phyloP scores from a whole-genome alignment of 2,797 vertebrate species.

The Xenopus petersii region DNA sequence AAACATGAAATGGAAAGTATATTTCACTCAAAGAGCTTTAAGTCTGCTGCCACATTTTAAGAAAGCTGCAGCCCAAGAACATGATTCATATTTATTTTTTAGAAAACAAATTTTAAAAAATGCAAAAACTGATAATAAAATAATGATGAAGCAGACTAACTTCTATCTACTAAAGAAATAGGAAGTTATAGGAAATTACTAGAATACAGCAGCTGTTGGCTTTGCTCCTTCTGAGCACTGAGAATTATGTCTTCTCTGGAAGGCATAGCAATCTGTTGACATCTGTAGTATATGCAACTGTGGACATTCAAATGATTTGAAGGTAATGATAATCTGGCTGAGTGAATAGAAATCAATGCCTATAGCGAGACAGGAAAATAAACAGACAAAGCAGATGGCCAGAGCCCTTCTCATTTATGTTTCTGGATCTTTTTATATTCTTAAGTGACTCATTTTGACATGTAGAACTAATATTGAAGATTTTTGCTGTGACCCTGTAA shows the following conservation, averaged over 20 bases:
- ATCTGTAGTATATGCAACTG: slow-evolving; percentile 57
- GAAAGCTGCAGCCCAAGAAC: no score
- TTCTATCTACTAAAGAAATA: no score
- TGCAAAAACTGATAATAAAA: no score
- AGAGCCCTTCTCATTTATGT: slow-evolving; percentile 57
- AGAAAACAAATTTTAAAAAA: no score
- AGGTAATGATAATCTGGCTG: slow-evolving; percentile 64
- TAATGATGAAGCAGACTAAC: no score
- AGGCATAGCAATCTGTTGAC: slow-evolving; percentile 70
- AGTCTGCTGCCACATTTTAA: no score
- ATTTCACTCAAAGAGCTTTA: no score
- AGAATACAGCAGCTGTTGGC: slow-evolving; percentile 77
- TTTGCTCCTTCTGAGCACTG: slow-evolving; percentile 68
- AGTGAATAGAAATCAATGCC: slow-evolving; percentile 61
- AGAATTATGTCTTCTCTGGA: slow-evolving; percentile 61
- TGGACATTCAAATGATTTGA: slow-evolving; percentile 61
- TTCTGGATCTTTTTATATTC: slow-evolving; percentile 66
- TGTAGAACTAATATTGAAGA: slow-evolving; percentile 59
- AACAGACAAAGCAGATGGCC: slow-evolving; percentile 68
- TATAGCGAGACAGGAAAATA: slow-evolving; percentile 55
- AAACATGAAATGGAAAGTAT: no score
- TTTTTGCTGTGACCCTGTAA: slow-evolving; percentile 63
- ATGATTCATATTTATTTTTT: no score
- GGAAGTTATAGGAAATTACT: slow-evolving; percentile 57
- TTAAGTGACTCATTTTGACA: slow-evolving; percentile 71